A percentile compares a stretch with the other conserved stretches of the same genome.
phyloP scores from a whole-genome alignment of 2,797 vertebrate genomes.

The Knipowitschia caucasica region DNA sequence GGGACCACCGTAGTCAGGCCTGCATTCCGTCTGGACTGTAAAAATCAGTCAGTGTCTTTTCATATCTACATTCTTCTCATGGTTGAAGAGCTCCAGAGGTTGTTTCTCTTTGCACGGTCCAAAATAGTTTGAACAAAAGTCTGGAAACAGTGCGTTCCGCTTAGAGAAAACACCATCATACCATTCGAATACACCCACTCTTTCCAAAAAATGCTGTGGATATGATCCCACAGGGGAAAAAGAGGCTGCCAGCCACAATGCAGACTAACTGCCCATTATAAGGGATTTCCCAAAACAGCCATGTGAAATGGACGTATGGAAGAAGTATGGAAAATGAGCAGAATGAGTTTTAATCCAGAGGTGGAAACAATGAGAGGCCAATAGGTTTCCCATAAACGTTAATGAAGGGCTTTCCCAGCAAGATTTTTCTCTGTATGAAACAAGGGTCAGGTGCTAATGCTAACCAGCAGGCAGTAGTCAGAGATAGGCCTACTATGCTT shows the following conservation, averaged over 20 bases:
- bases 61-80: conserved; percentile 60
- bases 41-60: conserved; percentile 41
- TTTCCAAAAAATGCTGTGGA: conserved; percentile 74
- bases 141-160: conserved; percentile 50
- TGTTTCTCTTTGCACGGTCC: conserved; percentile 42
- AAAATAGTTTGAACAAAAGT: conserved; percentile 44
- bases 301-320: conserved; percentile 57
- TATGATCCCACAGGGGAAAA: conserved; percentile 58
- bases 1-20: conserved; percentile 11
- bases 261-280: conserved; percentile 61
- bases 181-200: conserved; percentile 62
- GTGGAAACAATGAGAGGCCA: conserved; percentile 48
- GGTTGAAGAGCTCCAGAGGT: conserved; percentile 56
- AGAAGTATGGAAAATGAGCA: conserved; percentile 57
- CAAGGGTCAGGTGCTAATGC: conserved; percentile 65
- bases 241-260: conserved; percentile 59
- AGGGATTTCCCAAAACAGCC: conserved; percentile 72
- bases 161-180: conserved; percentile 63
- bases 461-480: conserved; percentile 53
- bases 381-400: conserved; percentile 76
- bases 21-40: conserved; percentile 27
- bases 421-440: conserved; percentile 54
- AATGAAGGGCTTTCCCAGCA: conserved; percentile 79
- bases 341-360: conserved; percentile 59
- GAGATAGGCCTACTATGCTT: conserved; percentile 33